Evolutionary conservation across 1,140 invertebrate species (phyloP).

Genomic region (Papilio polyxenes): DNA sequence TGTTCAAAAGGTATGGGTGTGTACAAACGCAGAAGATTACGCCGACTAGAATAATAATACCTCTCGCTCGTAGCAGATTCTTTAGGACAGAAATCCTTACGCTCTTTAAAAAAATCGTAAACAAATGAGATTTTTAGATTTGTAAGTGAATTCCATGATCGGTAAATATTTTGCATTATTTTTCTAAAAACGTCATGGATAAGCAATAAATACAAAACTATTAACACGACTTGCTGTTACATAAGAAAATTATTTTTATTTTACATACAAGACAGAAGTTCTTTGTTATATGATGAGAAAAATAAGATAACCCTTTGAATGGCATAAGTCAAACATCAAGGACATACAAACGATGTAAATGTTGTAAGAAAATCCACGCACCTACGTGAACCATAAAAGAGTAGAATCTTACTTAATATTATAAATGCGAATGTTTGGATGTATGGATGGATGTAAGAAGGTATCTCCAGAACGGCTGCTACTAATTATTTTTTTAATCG

Average conservation of each 20-base stretch:
- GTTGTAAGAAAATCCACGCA: neutral
- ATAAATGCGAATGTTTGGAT: too few relatives aligned
- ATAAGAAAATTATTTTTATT: slow-evolving; percentile 1
- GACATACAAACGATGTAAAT: neutral
- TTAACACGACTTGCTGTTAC: neutral
- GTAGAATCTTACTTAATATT: neutral
- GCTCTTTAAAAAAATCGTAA: too few relatives aligned
- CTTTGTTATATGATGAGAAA: slow-evolving; percentile 3
- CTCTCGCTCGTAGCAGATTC: too few relatives aligned
- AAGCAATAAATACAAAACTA: neutral
- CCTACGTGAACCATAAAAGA: neutral
- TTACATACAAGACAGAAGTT: neutral
- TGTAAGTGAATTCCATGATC: neutral
- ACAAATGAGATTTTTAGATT: neutral
- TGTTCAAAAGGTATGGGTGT: neutral
- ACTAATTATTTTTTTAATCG: neutral
- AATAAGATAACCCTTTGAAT: slow-evolving; percentile 27
- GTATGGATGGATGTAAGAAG: too few relatives aligned
- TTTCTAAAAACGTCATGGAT: neutral
- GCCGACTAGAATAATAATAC: too few relatives aligned
- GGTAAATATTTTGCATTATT: neutral
- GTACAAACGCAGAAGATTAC: neutral
- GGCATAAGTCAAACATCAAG: slow-evolving; percentile 6
- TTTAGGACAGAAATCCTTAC: too few relatives aligned
- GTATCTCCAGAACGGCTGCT: too few relatives aligned